Percentiles rank a stretch among this genome's conserved stretches.
Evolutionary conservation across 2,797 vertebrate genomes (phyloP).

Genomic region (Peromyscus attwateri): DNA sequence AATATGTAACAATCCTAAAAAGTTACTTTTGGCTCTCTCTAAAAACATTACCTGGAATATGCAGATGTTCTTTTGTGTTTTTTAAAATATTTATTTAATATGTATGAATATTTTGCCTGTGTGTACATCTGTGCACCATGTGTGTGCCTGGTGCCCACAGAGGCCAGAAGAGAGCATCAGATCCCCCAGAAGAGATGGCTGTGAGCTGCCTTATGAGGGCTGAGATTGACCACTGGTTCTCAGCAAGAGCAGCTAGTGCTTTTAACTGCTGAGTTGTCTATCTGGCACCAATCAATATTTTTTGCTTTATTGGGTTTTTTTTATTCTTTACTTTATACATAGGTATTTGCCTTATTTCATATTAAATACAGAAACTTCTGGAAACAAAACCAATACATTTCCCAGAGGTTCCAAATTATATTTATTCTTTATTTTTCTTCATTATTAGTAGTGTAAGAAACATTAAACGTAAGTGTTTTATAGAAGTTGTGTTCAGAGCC

Average conservation of each 20-base stretch:
- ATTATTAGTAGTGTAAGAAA: background rate
- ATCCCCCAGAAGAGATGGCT: background rate
- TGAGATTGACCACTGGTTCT: background rate
- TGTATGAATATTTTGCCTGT: background rate
- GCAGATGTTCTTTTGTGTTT: slow-evolving; percentile 2
- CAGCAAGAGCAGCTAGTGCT: background rate
- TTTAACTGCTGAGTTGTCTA: background rate
- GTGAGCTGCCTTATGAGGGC: too few species aligned
- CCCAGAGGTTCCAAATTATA: background rate
- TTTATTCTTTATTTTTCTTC: background rate
- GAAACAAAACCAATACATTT: background rate
- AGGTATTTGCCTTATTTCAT: background rate
- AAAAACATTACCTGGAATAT: background rate
- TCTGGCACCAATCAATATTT: background rate
- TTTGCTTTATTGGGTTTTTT: slow-evolving; percentile 32
- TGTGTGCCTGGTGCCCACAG: background rate
- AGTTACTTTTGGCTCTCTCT: background rate
- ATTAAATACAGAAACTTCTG: background rate
- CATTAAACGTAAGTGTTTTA: background rate
- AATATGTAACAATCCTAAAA: slow-evolving; percentile 3
- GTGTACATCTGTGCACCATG: background rate
- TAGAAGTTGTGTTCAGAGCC: background rate
- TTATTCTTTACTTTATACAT: slow-evolving; percentile 6
- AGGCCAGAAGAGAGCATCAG: background rate
- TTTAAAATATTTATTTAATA: background rate